Base-by-base conservation (phyloP, 1,140 invertebrate species). In the Trachymyrmex septentrionalis region DNA sequence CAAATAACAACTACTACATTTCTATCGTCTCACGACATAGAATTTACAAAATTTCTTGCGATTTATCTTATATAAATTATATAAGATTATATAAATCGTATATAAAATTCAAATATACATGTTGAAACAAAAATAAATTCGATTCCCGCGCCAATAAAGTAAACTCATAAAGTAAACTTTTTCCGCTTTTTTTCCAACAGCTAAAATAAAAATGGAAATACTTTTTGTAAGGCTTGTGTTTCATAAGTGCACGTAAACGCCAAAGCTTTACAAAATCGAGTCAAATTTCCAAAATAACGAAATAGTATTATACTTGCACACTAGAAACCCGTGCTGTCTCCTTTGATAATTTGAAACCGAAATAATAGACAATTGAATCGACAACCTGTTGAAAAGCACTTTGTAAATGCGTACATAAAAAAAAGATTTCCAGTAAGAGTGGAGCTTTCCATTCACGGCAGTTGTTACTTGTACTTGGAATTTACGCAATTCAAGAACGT, bases 351-450 rank as follows among this genome's bases (percentile, higher is more conserved):
- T 85, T 66, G 27, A 57, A 55, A 34, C 48, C 34, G 55, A 61
- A 75, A 85, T 91, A 90, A 86, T 87, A 76, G 75, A 27, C 48
- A 34, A 2, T 66, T 44, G 81, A 88, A 90, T 90, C 86, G 90
- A 91, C 92, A 89, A 93, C 87, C 90, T 92, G 91, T 92, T 92
- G 92, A 78, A 92, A 90, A 19, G 27, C 12, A 53, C 24, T 77
- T 85, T 77, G 27, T 63, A 85, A 81, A 48, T 38, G 72, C 21
- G 14, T 72, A 19, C 3, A 24, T 57, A 61, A 27, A 63, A 59
- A 53, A 59, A 72, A 34, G n/a, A 81, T 14, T 69, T 38, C 16
- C 6, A 30, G 6, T 21, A n/a, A 81, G 50, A 71, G 12, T 64
- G 5, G 44, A 64, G 16, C 16, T 55, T 72, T 81, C 44, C 66